Evolutionary conservation across 2,797 vertebrate genomes (phyloP).

Genomic region (Fundulus diaphanus): DNA sequence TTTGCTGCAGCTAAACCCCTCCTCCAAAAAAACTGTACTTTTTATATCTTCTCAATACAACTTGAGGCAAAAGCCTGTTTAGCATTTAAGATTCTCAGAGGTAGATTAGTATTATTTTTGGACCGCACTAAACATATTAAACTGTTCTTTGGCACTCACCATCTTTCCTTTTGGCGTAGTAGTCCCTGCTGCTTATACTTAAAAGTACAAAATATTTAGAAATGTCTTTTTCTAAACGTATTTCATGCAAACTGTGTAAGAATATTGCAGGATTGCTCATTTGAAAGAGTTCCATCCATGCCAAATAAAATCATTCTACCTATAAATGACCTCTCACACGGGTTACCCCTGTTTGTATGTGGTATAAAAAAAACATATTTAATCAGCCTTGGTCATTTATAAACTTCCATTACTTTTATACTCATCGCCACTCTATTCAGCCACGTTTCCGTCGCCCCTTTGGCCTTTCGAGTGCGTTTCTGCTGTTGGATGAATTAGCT

Average conservation of each 20-base stretch:
- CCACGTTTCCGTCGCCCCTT: constrained; percentile 18
- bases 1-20: background rate
- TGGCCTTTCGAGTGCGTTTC: constrained; percentile 30
- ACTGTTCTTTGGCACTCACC: background rate
- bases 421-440: background rate
- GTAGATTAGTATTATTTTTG: background rate
- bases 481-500: constrained; percentile 59
- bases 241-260: background rate
- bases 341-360: too few species aligned
- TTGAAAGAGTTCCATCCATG: background rate
- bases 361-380: background rate
- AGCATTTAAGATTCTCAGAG: background rate
- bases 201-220: background rate
- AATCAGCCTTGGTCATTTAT: background rate
- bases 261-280: background rate
- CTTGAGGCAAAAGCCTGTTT: background rate
- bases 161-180: background rate
- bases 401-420: constrained; percentile 10
- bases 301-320: background rate
- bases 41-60: background rate
- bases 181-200: background rate
- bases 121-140: background rate
- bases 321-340: background rate
- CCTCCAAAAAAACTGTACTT: background rate
- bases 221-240: background rate